Evolutionary conservation across 2,113 vertebrate species (phyloP), one percentile per base, ranked within the genome.

Genomic region (Reinhardtius hippoglossoides): DNA sequence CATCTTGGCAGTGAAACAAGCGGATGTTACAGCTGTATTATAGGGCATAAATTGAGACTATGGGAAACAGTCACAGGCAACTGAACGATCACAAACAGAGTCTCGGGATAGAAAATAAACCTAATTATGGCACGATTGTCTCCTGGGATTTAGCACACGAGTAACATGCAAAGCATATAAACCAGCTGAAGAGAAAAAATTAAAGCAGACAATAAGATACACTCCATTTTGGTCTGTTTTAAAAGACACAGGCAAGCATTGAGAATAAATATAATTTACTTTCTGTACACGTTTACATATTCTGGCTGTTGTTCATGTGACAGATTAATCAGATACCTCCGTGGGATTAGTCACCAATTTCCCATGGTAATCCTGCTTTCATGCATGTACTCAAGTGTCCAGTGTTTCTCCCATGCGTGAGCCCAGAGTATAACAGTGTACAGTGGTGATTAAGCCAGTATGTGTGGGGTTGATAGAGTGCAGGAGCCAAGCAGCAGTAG

Each of bases 401-500:
- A 67, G 78, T 55, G 63, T 80, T 46, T 66, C 82, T 78, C 82
- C 62, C 71, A 60, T 55, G 74, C 60, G 58, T 27, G 74, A 68
- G 42, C 56, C 37, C 20, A 59, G 61, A 77, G 24, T 52, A 46
- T 16, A 58, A 65, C 50, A 42, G 80, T 35, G 64, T 24, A 20
- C 55, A 16, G 55, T 20, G 58, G 71, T 77, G 78, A 84, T 88
- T 76, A 82, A 76, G 62, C 27, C 61, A 16, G 52, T 73, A 21
- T 77, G 82, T 85, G 71, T 87, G 84, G 5, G 7, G 76, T 83
- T 84, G 83, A 90, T 85, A 44, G 77, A 89, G 82, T 79, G 76
- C 46, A 76, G 85, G 80, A 90, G 82, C 86, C 87, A 82, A 81
- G 80, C 55, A 79, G 83, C 79, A 83, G 80, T 69, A 69, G 80